These are phyloP conservation scores for Seriola rivoliana DNA, from an alignment of 2,113 vertebrate species.

Conservation along the genomic window DNA sequence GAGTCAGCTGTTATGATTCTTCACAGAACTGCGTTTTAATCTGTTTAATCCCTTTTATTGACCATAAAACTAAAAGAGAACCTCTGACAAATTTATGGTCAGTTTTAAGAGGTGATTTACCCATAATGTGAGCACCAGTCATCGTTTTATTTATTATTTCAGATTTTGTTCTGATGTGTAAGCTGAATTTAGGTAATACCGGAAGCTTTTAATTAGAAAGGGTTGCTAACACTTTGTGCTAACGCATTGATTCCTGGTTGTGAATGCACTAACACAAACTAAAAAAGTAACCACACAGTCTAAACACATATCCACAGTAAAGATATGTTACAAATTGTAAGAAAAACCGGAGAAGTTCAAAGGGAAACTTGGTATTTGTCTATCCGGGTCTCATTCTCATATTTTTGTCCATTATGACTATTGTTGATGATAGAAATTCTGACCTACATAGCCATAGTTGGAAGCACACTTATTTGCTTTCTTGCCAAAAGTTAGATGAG, in stretches of 20 bases:
- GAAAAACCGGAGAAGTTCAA: neutral
- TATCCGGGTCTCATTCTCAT: too few species aligned
- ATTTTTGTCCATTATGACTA: neutral
- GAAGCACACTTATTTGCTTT: neutral
- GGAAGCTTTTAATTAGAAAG: neutral
- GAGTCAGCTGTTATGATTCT: constrained; percentile 56
- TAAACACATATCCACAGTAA: neutral
- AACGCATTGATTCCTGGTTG: neutral
- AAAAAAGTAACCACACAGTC: neutral
- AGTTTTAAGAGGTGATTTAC: constrained; percentile 37
- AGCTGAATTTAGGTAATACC: neutral
- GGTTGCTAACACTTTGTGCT: neutral
- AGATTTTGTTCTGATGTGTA: constrained; percentile 5
- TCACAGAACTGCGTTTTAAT: constrained; percentile 22
- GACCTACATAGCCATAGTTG: neutral
- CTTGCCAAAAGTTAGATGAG: neutral
- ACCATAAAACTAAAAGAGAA: constrained; percentile 23
- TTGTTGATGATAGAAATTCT: neutral
- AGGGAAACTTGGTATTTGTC: neutral
- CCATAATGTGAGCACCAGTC: constrained; percentile 8
- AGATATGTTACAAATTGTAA: neutral
- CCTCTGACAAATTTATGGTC: constrained; percentile 34
- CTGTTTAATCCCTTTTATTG: constrained; percentile 45
- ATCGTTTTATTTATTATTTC: constrained; percentile 27
- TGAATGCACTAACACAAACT: neutral